phyloP scores from a whole-genome alignment of 2,113 vertebrate genomes.

The Gymnogyps californianus region DNA sequence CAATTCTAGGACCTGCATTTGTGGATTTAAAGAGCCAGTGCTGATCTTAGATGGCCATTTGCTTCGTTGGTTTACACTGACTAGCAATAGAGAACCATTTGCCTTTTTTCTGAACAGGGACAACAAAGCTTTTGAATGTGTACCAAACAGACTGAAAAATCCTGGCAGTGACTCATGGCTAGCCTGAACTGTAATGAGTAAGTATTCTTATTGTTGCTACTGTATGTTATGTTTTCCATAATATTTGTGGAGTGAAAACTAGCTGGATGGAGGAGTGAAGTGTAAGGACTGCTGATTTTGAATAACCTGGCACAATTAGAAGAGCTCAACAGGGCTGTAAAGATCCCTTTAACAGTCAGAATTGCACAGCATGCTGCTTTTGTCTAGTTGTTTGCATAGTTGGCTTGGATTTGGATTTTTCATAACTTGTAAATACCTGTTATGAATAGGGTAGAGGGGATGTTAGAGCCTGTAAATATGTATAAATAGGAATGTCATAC shows the following conservation, averaged over 20 bases:
- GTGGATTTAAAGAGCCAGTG: background rate
- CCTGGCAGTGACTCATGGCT: background rate
- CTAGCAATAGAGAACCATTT: background rate
- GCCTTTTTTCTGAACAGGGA: background rate
- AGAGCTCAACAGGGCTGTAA: background rate
- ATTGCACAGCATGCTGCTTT: background rate
- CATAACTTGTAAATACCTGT: background rate
- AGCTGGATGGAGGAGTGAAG: background rate
- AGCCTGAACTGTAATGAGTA: background rate
- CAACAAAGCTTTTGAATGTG: background rate
- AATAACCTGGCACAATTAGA: background rate
- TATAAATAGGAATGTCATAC: background rate
- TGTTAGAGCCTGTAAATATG: background rate
- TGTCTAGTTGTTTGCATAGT: background rate
- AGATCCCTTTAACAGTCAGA: background rate
- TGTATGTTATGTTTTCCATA: background rate
- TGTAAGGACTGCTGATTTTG: background rate
- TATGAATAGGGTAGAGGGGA: background rate
- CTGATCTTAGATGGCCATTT: background rate
- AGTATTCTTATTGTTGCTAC: background rate
- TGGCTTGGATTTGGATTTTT: background rate
- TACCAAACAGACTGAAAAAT: background rate
- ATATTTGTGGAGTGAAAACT: background rate
- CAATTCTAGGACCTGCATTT: background rate
- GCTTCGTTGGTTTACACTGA: background rate